phyloP scores from a whole-genome alignment of 2,113 vertebrate species.

The Polyodon spathula region DNA sequence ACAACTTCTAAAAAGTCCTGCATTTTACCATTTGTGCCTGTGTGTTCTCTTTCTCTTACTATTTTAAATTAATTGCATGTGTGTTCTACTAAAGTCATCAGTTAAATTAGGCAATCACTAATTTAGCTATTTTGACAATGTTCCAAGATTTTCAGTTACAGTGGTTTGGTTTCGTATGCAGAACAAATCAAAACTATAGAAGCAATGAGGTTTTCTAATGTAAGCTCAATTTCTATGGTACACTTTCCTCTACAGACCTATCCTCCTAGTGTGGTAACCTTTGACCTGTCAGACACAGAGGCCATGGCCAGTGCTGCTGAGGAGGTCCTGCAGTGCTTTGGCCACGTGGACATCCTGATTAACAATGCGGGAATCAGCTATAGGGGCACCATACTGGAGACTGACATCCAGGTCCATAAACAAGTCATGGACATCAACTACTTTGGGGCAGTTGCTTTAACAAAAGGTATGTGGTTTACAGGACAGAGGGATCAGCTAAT shows the following conservation, averaged over 20 bases:
- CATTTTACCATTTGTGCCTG: no score
- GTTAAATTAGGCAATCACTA: no score
- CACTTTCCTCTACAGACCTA: conserved; percentile 45
- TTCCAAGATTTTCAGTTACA: no score
- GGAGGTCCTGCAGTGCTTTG: conserved; percentile 70
- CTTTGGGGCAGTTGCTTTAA: conserved; percentile 85
- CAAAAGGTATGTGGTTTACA: conserved; percentile 65
- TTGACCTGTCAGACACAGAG: conserved; percentile 70
- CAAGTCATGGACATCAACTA: conserved; percentile 93
- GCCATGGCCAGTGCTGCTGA: conserved; percentile 53
- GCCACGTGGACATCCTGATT: conserved; percentile 80
- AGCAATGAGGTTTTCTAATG: background rate
- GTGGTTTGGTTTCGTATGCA: no score
- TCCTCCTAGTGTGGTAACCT: conserved; percentile 63
- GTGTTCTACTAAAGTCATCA: no score
- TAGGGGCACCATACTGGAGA: conserved; percentile 75
- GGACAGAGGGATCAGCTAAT: no score
- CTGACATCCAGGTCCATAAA: conserved; percentile 71
- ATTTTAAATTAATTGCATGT: no score
- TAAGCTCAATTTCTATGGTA: background rate
- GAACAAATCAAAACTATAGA: no score
- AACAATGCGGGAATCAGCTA: conserved; percentile 94
- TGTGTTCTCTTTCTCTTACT: no score
- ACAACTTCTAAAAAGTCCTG: no score
- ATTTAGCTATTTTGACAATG: no score